phyloP scores from a whole-genome alignment of 2,797 vertebrate genomes.

The Anguilla megastoma region DNA sequence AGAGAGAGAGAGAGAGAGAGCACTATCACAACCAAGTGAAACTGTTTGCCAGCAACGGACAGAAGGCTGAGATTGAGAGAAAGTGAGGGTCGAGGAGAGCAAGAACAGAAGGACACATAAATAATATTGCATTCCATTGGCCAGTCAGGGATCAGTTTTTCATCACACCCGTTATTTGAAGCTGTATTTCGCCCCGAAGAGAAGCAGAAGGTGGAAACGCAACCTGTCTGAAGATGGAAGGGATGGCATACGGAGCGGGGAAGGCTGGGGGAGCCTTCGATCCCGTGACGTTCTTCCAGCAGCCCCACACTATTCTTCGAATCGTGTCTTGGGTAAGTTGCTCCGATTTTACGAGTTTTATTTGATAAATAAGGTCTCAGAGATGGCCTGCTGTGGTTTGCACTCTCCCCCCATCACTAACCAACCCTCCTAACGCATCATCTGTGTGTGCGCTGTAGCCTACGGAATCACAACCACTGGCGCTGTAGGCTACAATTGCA shows the following conservation, averaged over 20 bases:
- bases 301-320: slow-evolving; percentile 89
- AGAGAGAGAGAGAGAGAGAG: slow-evolving; percentile 35
- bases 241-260: slow-evolving; percentile 90
- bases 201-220: slow-evolving; percentile 23
- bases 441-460: slow-evolving; percentile 7
- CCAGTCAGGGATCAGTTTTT: background rate
- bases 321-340: slow-evolving; percentile 82
- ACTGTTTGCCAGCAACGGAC: slow-evolving; percentile 12
- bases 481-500: background rate
- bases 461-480: background rate
- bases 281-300: slow-evolving; percentile 86
- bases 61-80: slow-evolving; percentile 37
- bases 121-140: background rate
- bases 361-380: background rate
- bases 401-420: background rate
- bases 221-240: slow-evolving; percentile 76
- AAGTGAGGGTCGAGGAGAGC: background rate
- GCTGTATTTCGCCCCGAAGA: background rate
- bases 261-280: slow-evolving; percentile 95
- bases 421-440: background rate
- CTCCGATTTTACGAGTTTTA: background rate
- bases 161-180: slow-evolving; percentile 21
- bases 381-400: background rate
- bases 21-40: slow-evolving; percentile 28
- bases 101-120: slow-evolving; percentile 31